Percentiles rank a stretch among this genome's conserved stretches.
phyloP scores from a whole-genome alignment of 2,797 vertebrate genomes.

The Rhabdomys pumilio region DNA sequence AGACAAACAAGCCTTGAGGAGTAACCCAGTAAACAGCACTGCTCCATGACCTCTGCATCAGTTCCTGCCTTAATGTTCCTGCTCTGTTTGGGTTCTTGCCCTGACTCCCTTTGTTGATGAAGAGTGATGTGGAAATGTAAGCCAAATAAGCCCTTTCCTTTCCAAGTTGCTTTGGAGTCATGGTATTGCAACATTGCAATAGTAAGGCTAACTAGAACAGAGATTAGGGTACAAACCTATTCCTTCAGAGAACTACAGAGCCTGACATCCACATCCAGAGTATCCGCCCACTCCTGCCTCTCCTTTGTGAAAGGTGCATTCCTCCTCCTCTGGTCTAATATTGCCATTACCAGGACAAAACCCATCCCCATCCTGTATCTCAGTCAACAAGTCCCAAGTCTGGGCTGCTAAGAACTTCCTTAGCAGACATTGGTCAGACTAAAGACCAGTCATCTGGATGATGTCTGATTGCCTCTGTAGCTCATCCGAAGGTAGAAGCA shows the following conservation, averaged over 20 bases:
- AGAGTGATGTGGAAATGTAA: background rate
- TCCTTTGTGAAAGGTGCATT: background rate
- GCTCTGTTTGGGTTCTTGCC: background rate
- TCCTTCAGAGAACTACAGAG: background rate
- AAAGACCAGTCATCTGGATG: background rate
- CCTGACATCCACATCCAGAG: background rate
- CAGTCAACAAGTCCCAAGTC: background rate
- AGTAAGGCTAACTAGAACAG: background rate
- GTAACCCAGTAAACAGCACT: background rate
- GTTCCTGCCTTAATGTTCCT: background rate
- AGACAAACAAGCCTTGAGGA: background rate
- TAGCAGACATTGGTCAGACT: background rate
- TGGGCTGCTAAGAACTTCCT: background rate
- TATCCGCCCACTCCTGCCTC: rapidly evolving
- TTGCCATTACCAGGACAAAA: background rate
- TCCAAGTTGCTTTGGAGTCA: background rate
- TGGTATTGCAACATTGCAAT: background rate
- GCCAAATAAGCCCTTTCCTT: too few species aligned
- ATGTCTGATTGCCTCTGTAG: background rate
- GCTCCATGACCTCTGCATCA: background rate
- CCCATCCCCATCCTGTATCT: background rate
- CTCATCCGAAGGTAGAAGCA: background rate
- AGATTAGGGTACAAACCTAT: background rate
- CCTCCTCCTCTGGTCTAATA: background rate
- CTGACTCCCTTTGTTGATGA: background rate